These are phyloP conservation scores for Brachynemurus nebulosus DNA, from an alignment of 2,888 invertebrate genomes.

Conservation along the genomic window DNA sequence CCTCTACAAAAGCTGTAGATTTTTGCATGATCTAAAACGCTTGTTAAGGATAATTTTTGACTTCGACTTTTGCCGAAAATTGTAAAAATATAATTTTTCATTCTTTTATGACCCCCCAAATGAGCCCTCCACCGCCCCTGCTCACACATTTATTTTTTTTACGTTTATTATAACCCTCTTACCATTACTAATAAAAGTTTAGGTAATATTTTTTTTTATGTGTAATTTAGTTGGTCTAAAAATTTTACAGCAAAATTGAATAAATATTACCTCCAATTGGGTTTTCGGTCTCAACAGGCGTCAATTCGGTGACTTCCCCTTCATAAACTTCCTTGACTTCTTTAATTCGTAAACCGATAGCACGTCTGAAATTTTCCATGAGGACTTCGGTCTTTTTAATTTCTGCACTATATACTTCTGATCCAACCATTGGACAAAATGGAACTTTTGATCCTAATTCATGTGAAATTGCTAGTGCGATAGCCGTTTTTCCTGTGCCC, in stretches of 20 bases:
- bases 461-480: constrained; percentile 95
- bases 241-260: not conserved
- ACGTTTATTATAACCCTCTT: no score
- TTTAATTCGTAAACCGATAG: constrained; percentile 86
- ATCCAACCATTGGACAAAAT: constrained; percentile 87
- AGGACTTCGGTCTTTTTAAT: constrained; percentile 99
- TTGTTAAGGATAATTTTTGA: no score
- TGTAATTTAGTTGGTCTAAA: no score
- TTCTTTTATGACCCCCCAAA: no score
- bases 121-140: no score
- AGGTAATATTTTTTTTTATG: no score
- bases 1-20: no score
- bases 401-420: constrained; percentile 93
- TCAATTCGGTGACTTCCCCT: constrained; percentile 97
- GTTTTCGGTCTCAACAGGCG: constrained; percentile 94
- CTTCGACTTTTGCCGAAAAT: no score
- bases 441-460: constrained; percentile 94
- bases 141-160: no score
- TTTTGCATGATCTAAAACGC: no score
- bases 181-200: no score
- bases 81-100: no score
- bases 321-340: constrained; percentile 99
- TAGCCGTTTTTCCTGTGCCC: constrained; percentile 95
- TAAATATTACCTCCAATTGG: constrained; percentile 64
- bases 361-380: constrained; percentile 97